Conservation (phyloP, 2,888 invertebrate genomes). For the Drosophila ustulata region DNA sequence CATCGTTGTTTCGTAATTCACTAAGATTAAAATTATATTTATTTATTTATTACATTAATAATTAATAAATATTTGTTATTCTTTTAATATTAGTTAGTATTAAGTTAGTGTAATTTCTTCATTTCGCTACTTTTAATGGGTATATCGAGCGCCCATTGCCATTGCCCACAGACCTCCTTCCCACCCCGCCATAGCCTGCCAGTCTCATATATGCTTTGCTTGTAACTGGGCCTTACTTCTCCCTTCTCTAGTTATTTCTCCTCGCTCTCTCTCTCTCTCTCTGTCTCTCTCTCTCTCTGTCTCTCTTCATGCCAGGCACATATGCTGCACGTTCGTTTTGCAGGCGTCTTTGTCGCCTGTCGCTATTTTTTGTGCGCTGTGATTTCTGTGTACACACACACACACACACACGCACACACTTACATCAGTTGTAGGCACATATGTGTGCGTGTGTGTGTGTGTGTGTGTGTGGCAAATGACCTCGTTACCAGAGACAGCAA, state of each 20-base stretch:
- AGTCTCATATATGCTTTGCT: not conserved
- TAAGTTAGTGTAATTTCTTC: not conserved
- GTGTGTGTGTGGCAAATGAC: conserved; percentile 51
- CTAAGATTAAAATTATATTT: too few species aligned
- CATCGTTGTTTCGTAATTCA: too few species aligned
- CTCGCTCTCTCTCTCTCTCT: not conserved
- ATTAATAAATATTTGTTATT: too few species aligned
- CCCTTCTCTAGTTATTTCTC: not conserved
- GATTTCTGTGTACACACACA: conserved; percentile 46
- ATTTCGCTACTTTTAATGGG: not conserved
- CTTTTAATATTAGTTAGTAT: too few species aligned
- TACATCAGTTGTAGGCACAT: not conserved
- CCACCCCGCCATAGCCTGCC: not conserved
- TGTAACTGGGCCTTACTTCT: not conserved
- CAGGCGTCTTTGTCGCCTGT: conserved; percentile 61
- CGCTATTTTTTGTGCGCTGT: conserved; percentile 44
- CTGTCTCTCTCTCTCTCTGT: not conserved
- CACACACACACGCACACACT: not conserved
- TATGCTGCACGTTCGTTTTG: conserved; percentile 61
- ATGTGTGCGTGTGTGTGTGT: conserved; percentile 22
- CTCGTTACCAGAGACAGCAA: conserved; percentile 63
- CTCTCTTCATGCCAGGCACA: conserved; percentile 40
- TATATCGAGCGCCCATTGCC: not conserved
- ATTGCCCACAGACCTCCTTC: not conserved
- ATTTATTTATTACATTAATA: too few species aligned